A percentile compares a stretch with the other conserved stretches of the same genome.
Conservation (phyloP, 92 coral and sea anemone genomes). For the Scolanthus callimorphus region DNA sequence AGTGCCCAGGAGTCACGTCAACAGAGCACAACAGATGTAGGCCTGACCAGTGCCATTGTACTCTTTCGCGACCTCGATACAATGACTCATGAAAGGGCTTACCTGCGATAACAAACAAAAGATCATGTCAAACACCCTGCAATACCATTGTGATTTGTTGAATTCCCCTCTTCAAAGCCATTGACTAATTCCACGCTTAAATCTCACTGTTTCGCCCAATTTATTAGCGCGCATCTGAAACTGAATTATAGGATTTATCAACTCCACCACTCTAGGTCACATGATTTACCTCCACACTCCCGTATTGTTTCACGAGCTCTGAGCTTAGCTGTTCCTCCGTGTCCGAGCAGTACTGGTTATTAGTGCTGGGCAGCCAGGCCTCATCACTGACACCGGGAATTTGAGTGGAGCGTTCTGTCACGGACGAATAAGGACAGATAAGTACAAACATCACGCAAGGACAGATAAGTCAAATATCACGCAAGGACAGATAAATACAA, state of each 20-base stretch:
- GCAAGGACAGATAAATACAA: no score
- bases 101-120: neutral
- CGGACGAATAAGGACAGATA: no score
- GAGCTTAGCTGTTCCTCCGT: conserved; percentile 25
- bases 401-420: neutral
- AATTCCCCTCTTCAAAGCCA: no score
- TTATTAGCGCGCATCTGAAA: no score
- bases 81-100: conserved; percentile 13
- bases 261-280: no score
- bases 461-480: no score
- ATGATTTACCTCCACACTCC: conserved; percentile 40
- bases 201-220: no score
- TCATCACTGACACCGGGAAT: neutral
- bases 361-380: conserved; percentile 14
- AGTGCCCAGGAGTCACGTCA: conserved; percentile 49
- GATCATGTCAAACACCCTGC: no score
- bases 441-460: no score
- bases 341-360: conserved; percentile 36
- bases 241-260: no score
- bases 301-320: conserved; percentile 30
- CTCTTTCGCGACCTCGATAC: conserved; percentile 32
- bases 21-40: conserved; percentile 48
- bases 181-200: no score
- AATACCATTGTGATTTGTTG: no score
- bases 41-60: conserved; percentile 18